A percentile compares a stretch with the other conserved stretches of the same genome.
phyloP scores from a whole-genome alignment of 2,888 invertebrate species.

The Argyresthia goedartella region DNA sequence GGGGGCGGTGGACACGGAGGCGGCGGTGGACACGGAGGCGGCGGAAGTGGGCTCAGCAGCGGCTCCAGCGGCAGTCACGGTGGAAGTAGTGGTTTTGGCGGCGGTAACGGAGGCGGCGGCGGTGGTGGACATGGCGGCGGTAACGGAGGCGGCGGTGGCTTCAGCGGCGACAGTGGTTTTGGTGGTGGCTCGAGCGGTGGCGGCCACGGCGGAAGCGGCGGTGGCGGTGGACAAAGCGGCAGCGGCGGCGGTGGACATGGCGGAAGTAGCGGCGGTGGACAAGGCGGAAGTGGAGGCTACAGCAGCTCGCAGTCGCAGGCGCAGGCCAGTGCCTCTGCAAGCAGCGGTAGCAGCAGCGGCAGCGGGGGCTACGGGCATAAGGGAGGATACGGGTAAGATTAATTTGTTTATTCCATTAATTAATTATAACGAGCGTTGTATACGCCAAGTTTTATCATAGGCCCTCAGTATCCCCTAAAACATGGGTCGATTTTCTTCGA shows the following conservation, averaged over 20 bases:
- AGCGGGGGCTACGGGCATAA: conserved; percentile 21
- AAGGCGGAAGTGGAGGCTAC: conserved; percentile 11
- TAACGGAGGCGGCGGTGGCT: conserved; percentile 13
- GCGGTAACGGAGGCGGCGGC: not conserved
- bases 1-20: conserved; percentile 10
- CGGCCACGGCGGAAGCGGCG: conserved; percentile 16
- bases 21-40: conserved; percentile 9
- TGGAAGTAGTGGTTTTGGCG: conserved; percentile 12
- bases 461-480: too few relatives aligned
- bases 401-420: too few relatives aligned
- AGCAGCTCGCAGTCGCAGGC: conserved; percentile 14
- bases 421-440: too few relatives aligned
- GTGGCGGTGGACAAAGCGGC: conserved; percentile 3
- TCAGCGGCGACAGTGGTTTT: conserved; percentile 18
- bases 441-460: too few relatives aligned
- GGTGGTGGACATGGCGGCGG: conserved; percentile 12
- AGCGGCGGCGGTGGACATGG: conserved; percentile 14
- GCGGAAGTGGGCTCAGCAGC: conserved; percentile 14
- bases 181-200: conserved; percentile 19
- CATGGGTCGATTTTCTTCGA: too few relatives aligned
- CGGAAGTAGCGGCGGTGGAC: conserved; percentile 13
- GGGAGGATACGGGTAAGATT: conserved; percentile 31
- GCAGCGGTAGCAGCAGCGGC: conserved; percentile 15
- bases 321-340: conserved; percentile 15
- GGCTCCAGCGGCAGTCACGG: conserved; percentile 3